Percentiles rank a stretch among this genome's conserved stretches.
These are phyloP conservation scores for Mycetomoellerius zeteki DNA, from an alignment of 1,140 invertebrate species.

Conservation along the genomic window DNA sequence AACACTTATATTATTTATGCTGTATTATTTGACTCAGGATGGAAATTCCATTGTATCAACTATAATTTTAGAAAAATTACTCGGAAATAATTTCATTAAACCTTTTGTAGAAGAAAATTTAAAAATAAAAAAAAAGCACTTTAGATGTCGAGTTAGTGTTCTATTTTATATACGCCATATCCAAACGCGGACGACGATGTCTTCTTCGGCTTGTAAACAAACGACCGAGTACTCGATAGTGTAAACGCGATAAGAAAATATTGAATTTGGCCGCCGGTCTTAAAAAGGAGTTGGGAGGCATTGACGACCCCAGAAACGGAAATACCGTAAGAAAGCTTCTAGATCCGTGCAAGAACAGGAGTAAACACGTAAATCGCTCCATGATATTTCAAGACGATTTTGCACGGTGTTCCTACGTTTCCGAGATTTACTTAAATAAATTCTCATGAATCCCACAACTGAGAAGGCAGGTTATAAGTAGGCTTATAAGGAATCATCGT, in stretches of 20 bases:
- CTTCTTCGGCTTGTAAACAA: constrained; percentile 68
- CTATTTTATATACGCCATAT: constrained; percentile 18
- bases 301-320: constrained; percentile 41
- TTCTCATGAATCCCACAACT: constrained; percentile 36
- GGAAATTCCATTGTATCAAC: neutral
- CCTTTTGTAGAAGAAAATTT: neutral
- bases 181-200: constrained; percentile 21
- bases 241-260: constrained; percentile 72
- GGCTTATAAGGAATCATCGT: neutral
- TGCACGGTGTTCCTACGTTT: neutral
- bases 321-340: constrained; percentile 39
- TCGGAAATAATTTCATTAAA: neutral
- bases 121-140: neutral
- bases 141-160: neutral
- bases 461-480: constrained; percentile 9
- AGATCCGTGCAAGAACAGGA: constrained; percentile 53
- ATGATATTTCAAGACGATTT: constrained; percentile 38
- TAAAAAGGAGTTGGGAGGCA: neutral
- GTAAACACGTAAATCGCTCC: constrained; percentile 70
- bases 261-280: constrained; percentile 56
- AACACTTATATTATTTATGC: neutral
- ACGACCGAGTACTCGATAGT: constrained; percentile 37
- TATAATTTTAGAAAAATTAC: constrained; percentile 1
- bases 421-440: constrained; percentile 42
- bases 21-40: neutral